Evolutionary conservation across 2,797 vertebrate genomes (phyloP).

Genomic region (Lycodopsis pacificus): DNA sequence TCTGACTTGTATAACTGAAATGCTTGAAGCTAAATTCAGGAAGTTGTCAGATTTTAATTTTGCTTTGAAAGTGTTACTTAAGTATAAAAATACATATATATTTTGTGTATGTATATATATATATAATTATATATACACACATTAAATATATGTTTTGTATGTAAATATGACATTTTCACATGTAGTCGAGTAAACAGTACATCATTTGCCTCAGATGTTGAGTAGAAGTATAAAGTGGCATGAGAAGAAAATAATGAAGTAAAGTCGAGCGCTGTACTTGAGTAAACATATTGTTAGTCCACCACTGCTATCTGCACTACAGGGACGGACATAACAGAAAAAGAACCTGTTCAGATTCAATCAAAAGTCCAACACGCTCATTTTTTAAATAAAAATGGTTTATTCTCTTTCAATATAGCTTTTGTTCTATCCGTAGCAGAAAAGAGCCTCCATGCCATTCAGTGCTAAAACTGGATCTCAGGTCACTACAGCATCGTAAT

Average conservation of each 20-base stretch:
- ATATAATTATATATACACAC: too few relatives aligned
- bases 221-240: not conserved
- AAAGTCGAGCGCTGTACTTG: not conserved
- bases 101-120: too few relatives aligned
- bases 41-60: too few relatives aligned
- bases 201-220: not conserved
- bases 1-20: too few relatives aligned
- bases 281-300: not conserved
- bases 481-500: conserved; percentile 76
- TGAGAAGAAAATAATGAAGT: not conserved
- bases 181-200: not conserved
- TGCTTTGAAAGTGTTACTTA: too few relatives aligned
- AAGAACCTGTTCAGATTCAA: conserved; percentile 4
- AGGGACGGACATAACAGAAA: not conserved
- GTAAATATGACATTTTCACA: not conserved
- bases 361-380: conserved; percentile 16
- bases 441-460: conserved; percentile 84
- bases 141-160: not conserved
- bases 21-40: too few relatives aligned
- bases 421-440: conserved; percentile 86
- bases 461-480: conserved; percentile 83
- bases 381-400: conserved; percentile 86
- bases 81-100: too few relatives aligned
- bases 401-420: conserved; percentile 88
- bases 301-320: not conserved